Evolutionary conservation across 1,140 invertebrate genomes (phyloP), one percentile per base, ranked within the genome.

Genomic region (Thaumatotibia leucotreta): DNA sequence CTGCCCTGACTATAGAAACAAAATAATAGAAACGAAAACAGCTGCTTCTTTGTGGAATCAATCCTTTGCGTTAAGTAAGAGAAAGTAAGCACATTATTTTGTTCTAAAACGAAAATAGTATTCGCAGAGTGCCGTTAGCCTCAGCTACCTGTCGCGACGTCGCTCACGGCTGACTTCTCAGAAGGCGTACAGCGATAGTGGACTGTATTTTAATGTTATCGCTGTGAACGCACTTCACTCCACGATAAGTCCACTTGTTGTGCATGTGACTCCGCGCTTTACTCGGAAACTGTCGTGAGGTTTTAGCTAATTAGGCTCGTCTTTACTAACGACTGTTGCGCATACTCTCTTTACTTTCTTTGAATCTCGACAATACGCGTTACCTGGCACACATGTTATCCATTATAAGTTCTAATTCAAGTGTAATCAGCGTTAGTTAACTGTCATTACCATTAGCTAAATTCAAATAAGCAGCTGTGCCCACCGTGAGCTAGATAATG

Each of bases 151-250:
- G 87, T 84, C 84, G 80, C 52, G 52, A 24, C 52, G 52, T 24
- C 77, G 66, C 74, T 72, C 67, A 70, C 76, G 70, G 75, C 69
- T 72, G 71, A 77, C 65, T 89, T 89, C 87, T 86, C 64, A 73
- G 87, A 89, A 89, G 84, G 79, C 77, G 86, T 83, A 84, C 82
- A 64, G 63, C 35, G 64, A 52, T 65, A 64, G 62, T 79, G 76
- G 77, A 80, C 75, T 78, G 79, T 88, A 78, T 86, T 85, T 83
- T 81, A 86, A 89, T 82, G 83, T 88, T 89, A 88, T 89, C 87
- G 84, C 76, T 79, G 76, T 82, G 82, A 84, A 82, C 77, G 82
- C 76, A 83, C 81, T 71, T 17, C 64, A 75, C 66, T 58, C 52
- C 10, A 24, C 79, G 84, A 89, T 89, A 89, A 86, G 68, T 86